These are phyloP conservation scores for Melanostoma scalare DNA, from an alignment of 2,888 invertebrate genomes.

Conservation along the genomic window DNA sequence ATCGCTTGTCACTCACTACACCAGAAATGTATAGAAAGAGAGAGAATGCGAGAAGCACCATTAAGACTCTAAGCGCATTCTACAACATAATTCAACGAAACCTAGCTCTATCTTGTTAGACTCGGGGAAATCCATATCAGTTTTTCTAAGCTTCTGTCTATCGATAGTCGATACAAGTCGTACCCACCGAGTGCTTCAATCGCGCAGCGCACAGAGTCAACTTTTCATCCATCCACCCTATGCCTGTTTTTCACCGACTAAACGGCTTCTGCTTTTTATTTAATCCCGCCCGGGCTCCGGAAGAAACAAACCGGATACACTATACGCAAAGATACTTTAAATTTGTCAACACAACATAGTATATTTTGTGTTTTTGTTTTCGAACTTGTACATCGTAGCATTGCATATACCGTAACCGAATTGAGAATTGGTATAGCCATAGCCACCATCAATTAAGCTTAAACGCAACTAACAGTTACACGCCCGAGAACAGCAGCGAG, in stretches of 20 bases:
- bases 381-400: not conserved
- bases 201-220: no score
- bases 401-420: constrained; percentile 9
- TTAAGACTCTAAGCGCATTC: no score
- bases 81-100: no score
- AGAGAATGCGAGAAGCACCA: no score
- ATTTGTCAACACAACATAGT: constrained; percentile 12
- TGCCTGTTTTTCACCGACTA: not conserved
- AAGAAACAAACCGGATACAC: constrained; percentile 21
- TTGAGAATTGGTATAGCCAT: constrained; percentile 16
- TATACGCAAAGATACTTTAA: constrained; percentile 11
- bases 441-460: constrained; percentile 54
- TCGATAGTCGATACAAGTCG: no score
- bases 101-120: no score
- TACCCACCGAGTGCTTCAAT: no score
- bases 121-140: no score
- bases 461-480: constrained; percentile 52
- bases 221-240: not conserved
- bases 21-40: no score
- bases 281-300: constrained; percentile 2
- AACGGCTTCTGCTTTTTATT: not conserved
- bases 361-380: not conserved
- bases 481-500: constrained; percentile 20
- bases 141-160: no score
- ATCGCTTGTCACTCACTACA: no score